phyloP scores from a whole-genome alignment of 1,140 invertebrate genomes.

The Triops cancriformis region DNA sequence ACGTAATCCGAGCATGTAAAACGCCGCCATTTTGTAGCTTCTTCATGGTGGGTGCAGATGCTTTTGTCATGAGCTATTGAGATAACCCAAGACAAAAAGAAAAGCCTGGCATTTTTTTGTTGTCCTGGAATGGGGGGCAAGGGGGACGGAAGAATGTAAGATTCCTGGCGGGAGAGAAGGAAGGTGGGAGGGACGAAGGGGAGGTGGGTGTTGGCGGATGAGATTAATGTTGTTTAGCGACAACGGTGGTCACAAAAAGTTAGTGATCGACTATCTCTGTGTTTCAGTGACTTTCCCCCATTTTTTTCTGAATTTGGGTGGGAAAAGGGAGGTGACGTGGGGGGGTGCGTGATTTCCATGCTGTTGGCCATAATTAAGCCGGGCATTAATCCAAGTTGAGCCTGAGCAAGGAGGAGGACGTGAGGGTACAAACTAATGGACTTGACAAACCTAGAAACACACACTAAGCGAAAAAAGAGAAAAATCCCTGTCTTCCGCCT shows the following conservation, averaged over 20 bases:
- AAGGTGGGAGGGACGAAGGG: not conserved
- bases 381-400: conserved; percentile 1
- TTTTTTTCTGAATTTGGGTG: not conserved
- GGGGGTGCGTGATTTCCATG: not conserved
- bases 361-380: not conserved
- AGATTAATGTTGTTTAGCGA: not conserved
- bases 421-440: not conserved
- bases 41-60: not conserved
- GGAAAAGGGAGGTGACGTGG: not conserved
- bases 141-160: no score
- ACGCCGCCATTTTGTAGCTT: not conserved
- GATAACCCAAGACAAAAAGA: not conserved
- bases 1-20: not conserved
- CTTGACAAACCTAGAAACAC: not conserved
- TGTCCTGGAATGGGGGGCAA: no score
- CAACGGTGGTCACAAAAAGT: not conserved
- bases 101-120: no score
- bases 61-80: not conserved
- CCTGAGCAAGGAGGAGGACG: not conserved
- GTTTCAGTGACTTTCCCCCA: not conserved
- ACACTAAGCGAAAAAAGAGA: not conserved
- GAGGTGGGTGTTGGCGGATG: no score
- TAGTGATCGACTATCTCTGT: not conserved
- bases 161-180: not conserved
- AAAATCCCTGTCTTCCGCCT: not conserved